phyloP scores from a whole-genome alignment of 2,113 vertebrate species.

The Melanotaenia duboulayi region DNA sequence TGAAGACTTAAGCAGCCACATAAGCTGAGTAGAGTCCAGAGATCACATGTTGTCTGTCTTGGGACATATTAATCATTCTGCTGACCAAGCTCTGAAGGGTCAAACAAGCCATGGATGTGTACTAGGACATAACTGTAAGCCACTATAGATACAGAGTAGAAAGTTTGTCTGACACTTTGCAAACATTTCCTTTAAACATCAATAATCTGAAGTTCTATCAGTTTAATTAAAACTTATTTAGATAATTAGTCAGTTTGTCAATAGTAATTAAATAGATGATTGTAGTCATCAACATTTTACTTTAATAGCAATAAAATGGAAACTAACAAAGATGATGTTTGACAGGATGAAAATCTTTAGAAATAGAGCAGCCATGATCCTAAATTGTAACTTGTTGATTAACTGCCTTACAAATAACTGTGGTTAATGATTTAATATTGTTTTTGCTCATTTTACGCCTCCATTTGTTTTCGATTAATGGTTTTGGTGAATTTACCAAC shows the following conservation, averaged over 20 bases:
- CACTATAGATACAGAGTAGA: conserved; percentile 4
- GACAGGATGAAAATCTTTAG: too few relatives aligned
- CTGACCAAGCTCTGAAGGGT: conserved; percentile 58
- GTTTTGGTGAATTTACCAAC: not conserved
- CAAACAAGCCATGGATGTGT: conserved; percentile 31
- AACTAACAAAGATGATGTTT: too few relatives aligned
- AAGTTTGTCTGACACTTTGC: conserved; percentile 1
- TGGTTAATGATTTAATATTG: not conserved
- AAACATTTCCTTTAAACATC: not conserved
- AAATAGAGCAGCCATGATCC: too few relatives aligned
- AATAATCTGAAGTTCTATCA: too few relatives aligned
- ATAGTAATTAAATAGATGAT: too few relatives aligned
- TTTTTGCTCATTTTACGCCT: not conserved
- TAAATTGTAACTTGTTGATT: not conserved
- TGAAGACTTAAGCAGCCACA: conserved; percentile 69
- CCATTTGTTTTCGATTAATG: not conserved
- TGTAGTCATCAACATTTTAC: too few relatives aligned
- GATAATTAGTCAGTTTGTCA: too few relatives aligned
- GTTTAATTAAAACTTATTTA: too few relatives aligned
- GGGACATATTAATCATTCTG: conserved; percentile 68
- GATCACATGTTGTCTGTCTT: conserved; percentile 72
- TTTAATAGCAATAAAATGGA: too few relatives aligned
- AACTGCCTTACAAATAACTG: too few relatives aligned
- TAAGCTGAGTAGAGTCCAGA: conserved; percentile 60
- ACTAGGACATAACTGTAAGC: conserved; percentile 41